phyloP scores from a whole-genome alignment of 2,113 vertebrate species.

The Dinomys branickii region DNA sequence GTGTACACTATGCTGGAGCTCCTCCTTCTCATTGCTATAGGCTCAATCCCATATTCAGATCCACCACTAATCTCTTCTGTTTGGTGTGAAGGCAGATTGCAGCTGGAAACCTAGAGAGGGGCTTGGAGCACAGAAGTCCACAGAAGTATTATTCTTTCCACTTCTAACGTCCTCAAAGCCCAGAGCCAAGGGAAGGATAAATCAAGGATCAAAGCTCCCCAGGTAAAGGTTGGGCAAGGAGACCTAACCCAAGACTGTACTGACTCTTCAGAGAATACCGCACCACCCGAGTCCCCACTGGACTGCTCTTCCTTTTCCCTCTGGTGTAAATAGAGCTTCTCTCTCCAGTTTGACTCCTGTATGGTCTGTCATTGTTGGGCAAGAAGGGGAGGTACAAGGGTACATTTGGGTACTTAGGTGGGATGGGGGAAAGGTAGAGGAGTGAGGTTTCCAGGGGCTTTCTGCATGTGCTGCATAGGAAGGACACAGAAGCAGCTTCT shows the following conservation, averaged over 20 bases:
- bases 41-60: background rate
- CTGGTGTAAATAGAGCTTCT: constrained; percentile 59
- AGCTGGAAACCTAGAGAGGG: constrained; percentile 17
- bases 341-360: constrained; percentile 5
- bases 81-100: constrained; percentile 12
- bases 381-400: background rate
- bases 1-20: background rate
- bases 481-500: background rate
- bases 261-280: background rate
- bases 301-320: background rate
- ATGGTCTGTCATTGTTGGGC: constrained; percentile 50
- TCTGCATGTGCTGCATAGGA: background rate
- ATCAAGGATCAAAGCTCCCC: background rate
- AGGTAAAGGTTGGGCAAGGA: constrained; percentile 35
- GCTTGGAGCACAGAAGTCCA: constrained; percentile 33
- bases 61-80: constrained; percentile 48
- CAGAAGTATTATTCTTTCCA: background rate
- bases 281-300: background rate
- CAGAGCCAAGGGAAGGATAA: constrained; percentile 47
- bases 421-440: background rate
- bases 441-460: background rate
- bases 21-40: constrained; percentile 44
- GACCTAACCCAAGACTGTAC: background rate
- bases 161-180: constrained; percentile 40
- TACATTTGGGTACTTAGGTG: constrained; percentile 4